phyloP scores from a whole-genome alignment of 1,140 invertebrate species.

The Daktulosphaira vitifoliae region DNA sequence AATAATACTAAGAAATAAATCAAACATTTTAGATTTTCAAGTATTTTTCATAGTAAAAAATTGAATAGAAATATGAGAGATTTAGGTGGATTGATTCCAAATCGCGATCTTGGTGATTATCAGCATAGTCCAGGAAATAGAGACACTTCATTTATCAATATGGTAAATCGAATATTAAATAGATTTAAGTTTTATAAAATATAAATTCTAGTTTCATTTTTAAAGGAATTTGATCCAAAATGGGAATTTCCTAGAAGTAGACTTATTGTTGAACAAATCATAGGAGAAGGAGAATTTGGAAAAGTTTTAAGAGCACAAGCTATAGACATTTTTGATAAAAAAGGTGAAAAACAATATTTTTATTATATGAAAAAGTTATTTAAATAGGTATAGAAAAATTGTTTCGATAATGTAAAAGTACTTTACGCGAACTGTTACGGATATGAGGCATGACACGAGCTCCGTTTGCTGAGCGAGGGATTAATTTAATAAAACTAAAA shows the following conservation, averaged over 20 bases:
- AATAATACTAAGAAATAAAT: too few relatives aligned
- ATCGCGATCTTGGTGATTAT: background rate
- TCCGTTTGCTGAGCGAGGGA: too few relatives aligned
- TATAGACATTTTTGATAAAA: constrained; percentile 33
- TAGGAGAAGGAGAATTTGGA: constrained; percentile 84
- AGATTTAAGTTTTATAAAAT: too few relatives aligned
- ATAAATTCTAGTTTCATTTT: background rate
- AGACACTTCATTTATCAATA: background rate
- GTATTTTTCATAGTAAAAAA: constrained; percentile 8
- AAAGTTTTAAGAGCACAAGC: constrained; percentile 80
- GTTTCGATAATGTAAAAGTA: too few relatives aligned
- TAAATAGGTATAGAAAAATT: too few relatives aligned
- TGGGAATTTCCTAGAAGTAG: constrained; percentile 77
- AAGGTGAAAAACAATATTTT: too few relatives aligned
- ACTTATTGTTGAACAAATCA: constrained; percentile 79
- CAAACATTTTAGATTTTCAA: background rate
- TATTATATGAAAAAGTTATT: too few relatives aligned
- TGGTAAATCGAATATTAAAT: background rate
- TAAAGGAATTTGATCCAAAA: constrained; percentile 25
- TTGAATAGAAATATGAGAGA: constrained; percentile 5
- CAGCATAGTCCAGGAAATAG: background rate
- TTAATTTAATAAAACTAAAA: too few relatives aligned
- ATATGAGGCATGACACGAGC: too few relatives aligned
- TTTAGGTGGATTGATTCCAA: constrained; percentile 2
- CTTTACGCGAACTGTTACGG: too few relatives aligned